Evolutionary conservation across 2,113 vertebrate species (phyloP), one percentile per base, ranked within the genome.

Genomic region (Ploceus nigricollis): DNA sequence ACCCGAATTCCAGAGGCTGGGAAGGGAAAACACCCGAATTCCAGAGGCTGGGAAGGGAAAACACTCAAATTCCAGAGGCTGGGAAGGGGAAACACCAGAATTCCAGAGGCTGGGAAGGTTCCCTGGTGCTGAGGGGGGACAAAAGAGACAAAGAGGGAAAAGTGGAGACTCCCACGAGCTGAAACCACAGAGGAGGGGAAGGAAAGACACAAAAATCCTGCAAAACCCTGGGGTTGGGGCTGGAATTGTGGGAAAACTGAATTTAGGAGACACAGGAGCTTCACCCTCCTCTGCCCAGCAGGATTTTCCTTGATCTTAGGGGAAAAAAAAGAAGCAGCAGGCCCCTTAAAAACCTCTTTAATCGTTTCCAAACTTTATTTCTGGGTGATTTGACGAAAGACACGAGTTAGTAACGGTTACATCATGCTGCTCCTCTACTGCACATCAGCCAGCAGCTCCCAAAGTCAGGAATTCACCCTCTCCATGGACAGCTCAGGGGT

Each of bases 401-500:
- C 98, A 98, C 98, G 98, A 98, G 99, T 99, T 99, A 99, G 99
- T 99, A 98, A 99, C 96, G 98, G 97, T 97, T 98, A 99, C 95
- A 97, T 98, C 98, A 98, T 98, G 98, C 99, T 98, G 98, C 98
- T 98, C 97, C 98, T 97, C 98, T 97, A 98, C 87, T 97, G 97
- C 97, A 11, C 96, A 92, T 97, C 97, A 96, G 97, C 98, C 98
- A 99, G 98, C 98, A 98, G 98, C 97, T 98, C 98, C 98, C 98
- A 98, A 96, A 97, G 97, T 97, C 97, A 85, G 93, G 84, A 58
- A 87, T 64, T 95, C 94, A 68, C 87, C 96, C 91, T 97, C 84
- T 66, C 68, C 97, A 96, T 93, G 96, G 92, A 98, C 97, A 98
- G 95, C 97, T 97, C 21, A 5, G 19, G 58, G 57, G 11, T 1